Percentiles rank a stretch among this genome's conserved stretches.
phyloP scores from a whole-genome alignment of 1,140 invertebrate species.

The Meloidogyne floridensis region DNA sequence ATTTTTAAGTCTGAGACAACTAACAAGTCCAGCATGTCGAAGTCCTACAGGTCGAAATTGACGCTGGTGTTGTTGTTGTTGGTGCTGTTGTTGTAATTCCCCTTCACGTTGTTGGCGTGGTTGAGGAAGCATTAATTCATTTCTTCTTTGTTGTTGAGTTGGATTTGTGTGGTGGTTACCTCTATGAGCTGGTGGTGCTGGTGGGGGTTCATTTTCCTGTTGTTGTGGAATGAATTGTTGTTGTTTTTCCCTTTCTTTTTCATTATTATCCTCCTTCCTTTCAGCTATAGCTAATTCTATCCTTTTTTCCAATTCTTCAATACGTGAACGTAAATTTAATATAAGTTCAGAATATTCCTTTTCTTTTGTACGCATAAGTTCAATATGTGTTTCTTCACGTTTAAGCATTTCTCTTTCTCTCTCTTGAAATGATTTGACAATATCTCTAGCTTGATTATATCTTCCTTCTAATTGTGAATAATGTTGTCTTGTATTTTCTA shows the following conservation, averaged over 20 bases:
- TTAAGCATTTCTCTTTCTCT: slow-evolving; percentile 61
- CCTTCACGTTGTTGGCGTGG: neutral
- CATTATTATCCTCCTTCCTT: neutral
- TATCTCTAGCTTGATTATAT: slow-evolving; percentile 60
- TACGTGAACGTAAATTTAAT: slow-evolving; percentile 49
- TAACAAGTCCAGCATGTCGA: neutral
- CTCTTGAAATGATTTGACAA: slow-evolving; percentile 59
- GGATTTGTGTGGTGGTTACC: neutral
- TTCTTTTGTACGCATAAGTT: slow-evolving; percentile 61
- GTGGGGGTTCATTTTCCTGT: neutral
- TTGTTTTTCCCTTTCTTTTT: neutral
- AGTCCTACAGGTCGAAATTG: neutral
- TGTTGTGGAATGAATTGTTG: neutral
- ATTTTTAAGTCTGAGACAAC: neutral
- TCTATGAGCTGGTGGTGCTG: neutral
- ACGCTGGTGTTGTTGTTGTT: neutral
- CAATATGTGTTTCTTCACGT: slow-evolving; percentile 61
- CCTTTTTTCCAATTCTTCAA: slow-evolving; percentile 61
- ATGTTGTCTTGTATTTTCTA: slow-evolving; percentile 51
- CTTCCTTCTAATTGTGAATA: slow-evolving; percentile 59
- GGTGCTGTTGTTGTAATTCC: neutral
- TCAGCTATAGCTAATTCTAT: slow-evolving; percentile 32
- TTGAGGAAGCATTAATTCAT: neutral
- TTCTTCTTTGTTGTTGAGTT: neutral
- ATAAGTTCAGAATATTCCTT: slow-evolving; percentile 55